Evolutionary conservation across 2,797 vertebrate genomes (phyloP).

Genomic region (Aphelocoma californica): DNA sequence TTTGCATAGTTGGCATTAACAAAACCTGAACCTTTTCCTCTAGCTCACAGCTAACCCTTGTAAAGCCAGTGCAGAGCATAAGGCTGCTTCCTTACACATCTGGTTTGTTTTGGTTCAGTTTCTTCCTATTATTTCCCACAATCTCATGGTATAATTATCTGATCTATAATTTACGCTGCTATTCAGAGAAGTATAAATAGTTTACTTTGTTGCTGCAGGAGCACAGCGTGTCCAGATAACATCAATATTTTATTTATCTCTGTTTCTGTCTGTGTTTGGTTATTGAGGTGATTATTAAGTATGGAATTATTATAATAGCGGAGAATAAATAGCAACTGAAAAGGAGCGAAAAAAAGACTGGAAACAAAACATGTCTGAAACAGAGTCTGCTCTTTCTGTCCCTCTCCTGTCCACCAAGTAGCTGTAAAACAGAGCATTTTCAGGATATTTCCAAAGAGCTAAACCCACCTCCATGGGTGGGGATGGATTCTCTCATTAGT

Average conservation of each 20-base stretch:
- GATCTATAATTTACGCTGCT: slow-evolving; percentile 7
- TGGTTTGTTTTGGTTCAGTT: slow-evolving; percentile 11
- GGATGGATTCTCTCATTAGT: neutral
- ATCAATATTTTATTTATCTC: slow-evolving; percentile 33
- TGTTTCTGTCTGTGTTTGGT: neutral
- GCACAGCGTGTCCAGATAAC: slow-evolving; percentile 26
- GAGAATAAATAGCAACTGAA: slow-evolving; percentile 8
- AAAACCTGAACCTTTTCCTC: neutral
- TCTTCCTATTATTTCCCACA: neutral
- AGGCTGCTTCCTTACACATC: neutral
- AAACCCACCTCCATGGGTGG: neutral
- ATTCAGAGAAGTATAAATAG: slow-evolving; percentile 17
- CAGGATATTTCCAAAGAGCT: neutral
- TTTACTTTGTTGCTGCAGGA: slow-evolving; percentile 7
- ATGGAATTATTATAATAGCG: neutral
- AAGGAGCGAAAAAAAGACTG: slow-evolving; percentile 8
- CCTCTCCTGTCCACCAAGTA: neutral
- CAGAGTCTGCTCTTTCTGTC: neutral
- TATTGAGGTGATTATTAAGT: slow-evolving; percentile 24
- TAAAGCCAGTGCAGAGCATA: neutral
- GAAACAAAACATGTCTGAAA: neutral
- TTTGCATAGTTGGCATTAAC: neutral
- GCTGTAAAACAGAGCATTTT: neutral
- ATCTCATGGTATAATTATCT: slow-evolving; percentile 6
- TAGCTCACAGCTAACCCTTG: neutral